These are phyloP conservation scores for Pristis pectinata DNA, from an alignment of 2,797 vertebrate genomes.

Conservation along the genomic window DNA sequence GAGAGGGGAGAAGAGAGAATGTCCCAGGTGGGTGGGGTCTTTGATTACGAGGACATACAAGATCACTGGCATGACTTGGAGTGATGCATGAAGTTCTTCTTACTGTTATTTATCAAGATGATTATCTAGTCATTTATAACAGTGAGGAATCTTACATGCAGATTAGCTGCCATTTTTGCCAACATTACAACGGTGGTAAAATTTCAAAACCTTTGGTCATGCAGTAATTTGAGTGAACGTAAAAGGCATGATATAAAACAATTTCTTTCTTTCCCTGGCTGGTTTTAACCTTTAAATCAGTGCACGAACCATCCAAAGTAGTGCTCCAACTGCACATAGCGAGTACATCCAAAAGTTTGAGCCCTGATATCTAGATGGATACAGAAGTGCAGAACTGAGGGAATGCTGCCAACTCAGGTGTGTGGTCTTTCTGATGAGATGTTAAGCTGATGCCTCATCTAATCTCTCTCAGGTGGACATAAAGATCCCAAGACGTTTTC, in stretches of 20 bases:
- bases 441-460: no score
- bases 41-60: not conserved
- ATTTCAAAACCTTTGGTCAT: not conserved
- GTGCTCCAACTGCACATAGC: not conserved
- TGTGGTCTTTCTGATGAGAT: no score
- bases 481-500: no score
- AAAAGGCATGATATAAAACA: not conserved
- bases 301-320: not conserved
- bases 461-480: no score
- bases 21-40: no score
- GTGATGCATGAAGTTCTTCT: not conserved
- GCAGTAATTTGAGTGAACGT: not conserved
- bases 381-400: no score
- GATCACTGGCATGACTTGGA: not conserved
- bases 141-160: not conserved
- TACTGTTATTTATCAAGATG: not conserved
- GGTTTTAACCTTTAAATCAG: not conserved
- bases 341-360: no score
- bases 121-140: not conserved
- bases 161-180: not conserved
- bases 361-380: no score
- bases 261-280: not conserved
- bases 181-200: not conserved
- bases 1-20: no score
- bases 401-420: no score